Conservation (phyloP, 2,113 vertebrate species). For the Prionailurus bengalensis region DNA sequence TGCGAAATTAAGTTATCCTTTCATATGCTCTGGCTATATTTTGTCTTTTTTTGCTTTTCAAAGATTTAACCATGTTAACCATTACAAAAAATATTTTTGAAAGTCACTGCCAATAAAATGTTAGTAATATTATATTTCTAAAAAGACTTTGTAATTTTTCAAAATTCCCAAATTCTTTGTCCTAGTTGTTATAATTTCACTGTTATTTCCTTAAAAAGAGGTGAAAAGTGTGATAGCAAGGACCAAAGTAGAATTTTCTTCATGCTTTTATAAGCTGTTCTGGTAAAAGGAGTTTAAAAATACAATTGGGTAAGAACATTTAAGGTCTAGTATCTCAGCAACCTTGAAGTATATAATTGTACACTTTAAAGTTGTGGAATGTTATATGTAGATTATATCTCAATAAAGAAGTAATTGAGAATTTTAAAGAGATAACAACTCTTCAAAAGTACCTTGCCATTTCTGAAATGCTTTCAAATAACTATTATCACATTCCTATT, state of each 20-base stretch:
- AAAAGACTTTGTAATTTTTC: background rate
- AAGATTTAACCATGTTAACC: background rate
- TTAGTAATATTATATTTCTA: background rate
- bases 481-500: background rate
- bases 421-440: constrained; percentile 41
- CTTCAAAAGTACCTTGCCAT: background rate
- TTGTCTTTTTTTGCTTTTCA: constrained; percentile 3
- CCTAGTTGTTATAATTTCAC: constrained; percentile 5
- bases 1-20: constrained; percentile 67
- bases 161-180: constrained; percentile 51
- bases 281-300: constrained; percentile 41
- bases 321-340: constrained; percentile 29
- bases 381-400: constrained; percentile 34
- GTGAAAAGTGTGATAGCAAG: background rate
- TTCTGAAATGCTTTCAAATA: constrained; percentile 46
- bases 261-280: background rate
- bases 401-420: background rate
- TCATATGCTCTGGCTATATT: background rate
- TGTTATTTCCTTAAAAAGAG: constrained; percentile 52
- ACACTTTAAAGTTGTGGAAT: constrained; percentile 36
- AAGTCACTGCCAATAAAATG: constrained; percentile 9
- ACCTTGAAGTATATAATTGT: constrained; percentile 57
- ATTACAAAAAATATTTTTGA: background rate
- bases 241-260: constrained; percentile 29
- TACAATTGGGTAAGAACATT: background rate